Evolutionary conservation across 2,888 invertebrate species (phyloP).

Genomic region (Allolobophora icterica): DNA sequence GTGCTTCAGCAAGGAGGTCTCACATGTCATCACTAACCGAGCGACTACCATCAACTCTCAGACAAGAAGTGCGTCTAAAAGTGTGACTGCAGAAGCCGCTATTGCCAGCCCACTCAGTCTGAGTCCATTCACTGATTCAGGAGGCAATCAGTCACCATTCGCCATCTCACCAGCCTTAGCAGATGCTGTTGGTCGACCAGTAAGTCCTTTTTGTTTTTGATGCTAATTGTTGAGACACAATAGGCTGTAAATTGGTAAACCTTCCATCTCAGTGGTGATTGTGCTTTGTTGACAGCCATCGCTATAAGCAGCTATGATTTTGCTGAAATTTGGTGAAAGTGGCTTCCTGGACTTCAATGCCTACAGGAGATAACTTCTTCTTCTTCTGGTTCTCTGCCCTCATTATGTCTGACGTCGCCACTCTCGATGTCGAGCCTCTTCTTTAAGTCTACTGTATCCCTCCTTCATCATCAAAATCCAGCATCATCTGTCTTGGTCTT

Average conservation of each 20-base stretch:
- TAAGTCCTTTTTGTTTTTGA: neutral
- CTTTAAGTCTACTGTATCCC: too few relatives aligned
- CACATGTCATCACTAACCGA: neutral
- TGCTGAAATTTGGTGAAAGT: too few relatives aligned
- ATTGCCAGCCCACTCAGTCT: slow-evolving; percentile 17
- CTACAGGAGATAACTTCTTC: neutral
- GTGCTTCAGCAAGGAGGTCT: neutral
- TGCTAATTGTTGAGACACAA: neutral
- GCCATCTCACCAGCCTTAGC: neutral
- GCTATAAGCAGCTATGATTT: too few relatives aligned
- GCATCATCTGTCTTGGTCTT: too few relatives aligned
- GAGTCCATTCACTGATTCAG: neutral
- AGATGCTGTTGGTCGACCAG: neutral
- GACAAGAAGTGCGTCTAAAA: neutral
- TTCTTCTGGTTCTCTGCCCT: too few relatives aligned
- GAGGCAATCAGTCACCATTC: neutral
- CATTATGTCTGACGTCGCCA: too few relatives aligned
- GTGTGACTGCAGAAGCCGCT: neutral
- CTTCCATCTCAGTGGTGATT: neutral
- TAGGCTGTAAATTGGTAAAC: neutral
- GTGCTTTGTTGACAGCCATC: neutral
- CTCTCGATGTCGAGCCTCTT: too few relatives aligned
- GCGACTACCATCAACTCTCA: neutral
- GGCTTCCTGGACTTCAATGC: neutral
- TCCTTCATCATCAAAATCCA: too few relatives aligned